Evolutionary conservation across 2,888 invertebrate genomes (phyloP).

Genomic region (Mylabris sibirica): DNA sequence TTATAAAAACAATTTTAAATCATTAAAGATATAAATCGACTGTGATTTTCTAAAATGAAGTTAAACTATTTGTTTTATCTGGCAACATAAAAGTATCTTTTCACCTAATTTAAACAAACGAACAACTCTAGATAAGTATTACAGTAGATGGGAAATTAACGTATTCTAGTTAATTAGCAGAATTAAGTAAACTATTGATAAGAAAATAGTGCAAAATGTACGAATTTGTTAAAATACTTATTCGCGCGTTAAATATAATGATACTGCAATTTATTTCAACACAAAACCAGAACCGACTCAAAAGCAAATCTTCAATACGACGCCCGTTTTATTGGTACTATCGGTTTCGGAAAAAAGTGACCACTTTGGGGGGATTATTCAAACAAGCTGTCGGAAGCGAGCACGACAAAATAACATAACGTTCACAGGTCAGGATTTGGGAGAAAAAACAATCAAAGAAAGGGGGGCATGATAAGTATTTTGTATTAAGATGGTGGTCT

Average conservation of each 20-base stretch:
- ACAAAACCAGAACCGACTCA: conserved; percentile 13
- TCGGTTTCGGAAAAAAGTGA: no score
- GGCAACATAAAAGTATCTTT: conserved; percentile 16
- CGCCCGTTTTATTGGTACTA: no score
- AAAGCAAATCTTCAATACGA: no score
- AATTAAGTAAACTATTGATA: conserved; percentile 8
- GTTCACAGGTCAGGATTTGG: no score
- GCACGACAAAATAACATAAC: no score
- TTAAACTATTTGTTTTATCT: background rate
- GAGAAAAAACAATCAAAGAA: no score
- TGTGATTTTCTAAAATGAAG: conserved; percentile 25
- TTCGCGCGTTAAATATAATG: conserved; percentile 14
- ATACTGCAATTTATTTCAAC: conserved; percentile 17
- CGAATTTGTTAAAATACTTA: conserved; percentile 13
- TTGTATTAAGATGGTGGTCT: no score
- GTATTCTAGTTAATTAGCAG: background rate
- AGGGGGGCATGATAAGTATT: no score
- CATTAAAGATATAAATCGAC: conserved; percentile 32
- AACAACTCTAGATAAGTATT: background rate
- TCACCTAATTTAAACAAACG: conserved; percentile 16
- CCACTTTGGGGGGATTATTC: no score
- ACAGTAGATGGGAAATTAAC: background rate
- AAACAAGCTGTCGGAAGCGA: no score
- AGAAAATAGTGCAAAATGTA: background rate
- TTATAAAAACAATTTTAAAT: conserved; percentile 32